Base-by-base conservation (phyloP, 2,888 invertebrate genomes). In the Cephalotes varians region DNA sequence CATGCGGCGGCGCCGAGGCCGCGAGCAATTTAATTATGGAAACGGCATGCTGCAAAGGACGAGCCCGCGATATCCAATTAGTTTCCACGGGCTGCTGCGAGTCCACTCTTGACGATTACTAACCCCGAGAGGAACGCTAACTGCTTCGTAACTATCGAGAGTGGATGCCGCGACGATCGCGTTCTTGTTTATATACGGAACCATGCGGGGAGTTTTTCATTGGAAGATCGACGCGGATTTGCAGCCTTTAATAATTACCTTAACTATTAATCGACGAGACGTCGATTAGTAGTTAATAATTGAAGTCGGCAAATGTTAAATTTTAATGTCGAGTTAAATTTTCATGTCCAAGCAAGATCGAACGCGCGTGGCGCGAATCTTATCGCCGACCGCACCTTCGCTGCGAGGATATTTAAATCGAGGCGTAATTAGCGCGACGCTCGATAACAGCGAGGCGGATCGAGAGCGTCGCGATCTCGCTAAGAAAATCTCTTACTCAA, bases 21-120 rank as follows among this genome's bases (percentile, higher is more conserved):
- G 69, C 69, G 77, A 77, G 77, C 56, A 77, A 69, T 77, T 77
- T 77, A 77, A 77, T 77, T 77, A 77, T 77, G 56, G 77, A 77
- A 77, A 69, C 77, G 69, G 77, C 44, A 69, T 77, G 69, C 77
- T 77, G 54, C 69, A 69, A 77, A 77, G 77, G 77, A 77, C 77
- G 69, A 77, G 51, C 65, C 65, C 76, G 65, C 76, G 69, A 69
- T 77, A 77, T 77, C 56, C 77, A 77, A 77, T 77, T 77, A 77
- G 77, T 77, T 77, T 77, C 77, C 76, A 51, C 67, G 77, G 44
- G 44, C 31, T 56, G 77, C 77, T 56, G 44, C 69, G 44, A 64
- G 51, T 64, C 64, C 44, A 21, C 56, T 69, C 44, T 56, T 69
- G 69, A 77, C 69, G 76, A 76, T 9, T 65, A 51, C 65, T 51